phyloP scores from a whole-genome alignment of 2,797 vertebrate genomes.

The Syndactyla subalaris region DNA sequence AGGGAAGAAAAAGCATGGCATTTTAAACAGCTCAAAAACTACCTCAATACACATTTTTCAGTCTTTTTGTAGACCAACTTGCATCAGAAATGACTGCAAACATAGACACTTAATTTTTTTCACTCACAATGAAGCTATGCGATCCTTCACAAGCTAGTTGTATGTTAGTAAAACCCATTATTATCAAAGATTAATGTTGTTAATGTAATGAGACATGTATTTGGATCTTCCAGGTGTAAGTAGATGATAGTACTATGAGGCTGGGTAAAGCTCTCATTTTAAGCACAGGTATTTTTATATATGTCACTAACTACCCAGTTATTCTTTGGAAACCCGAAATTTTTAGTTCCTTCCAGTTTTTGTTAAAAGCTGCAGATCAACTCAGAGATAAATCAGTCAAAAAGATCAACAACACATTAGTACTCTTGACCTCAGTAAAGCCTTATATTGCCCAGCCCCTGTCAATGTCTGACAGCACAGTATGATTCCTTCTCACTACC shows the following conservation, averaged over 20 bases:
- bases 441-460: rapidly evolving
- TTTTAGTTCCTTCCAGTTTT: background rate
- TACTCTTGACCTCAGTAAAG: background rate
- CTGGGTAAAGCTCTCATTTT: background rate
- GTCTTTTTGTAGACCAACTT: background rate
- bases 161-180: background rate
- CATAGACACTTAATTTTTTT: background rate
- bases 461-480: rapidly evolving
- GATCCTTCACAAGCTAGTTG: background rate
- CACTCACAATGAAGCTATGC: background rate
- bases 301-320: background rate
- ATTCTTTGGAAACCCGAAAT: background rate
- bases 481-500: background rate
- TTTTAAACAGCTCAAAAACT: background rate
- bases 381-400: background rate
- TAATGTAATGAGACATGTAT: background rate
- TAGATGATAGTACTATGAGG: background rate
- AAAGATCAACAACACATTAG: background rate
- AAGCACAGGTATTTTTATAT: background rate
- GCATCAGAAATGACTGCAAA: background rate
- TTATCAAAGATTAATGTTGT: background rate
- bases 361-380: background rate
- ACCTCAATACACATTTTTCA: background rate
- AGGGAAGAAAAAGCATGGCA: background rate
- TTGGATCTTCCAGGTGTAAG: background rate